A percentile compares a stretch with the other conserved stretches of the same genome.
Evolutionary conservation across 2,113 vertebrate species (phyloP).

Genomic region (Pygoscelis adeliae): DNA sequence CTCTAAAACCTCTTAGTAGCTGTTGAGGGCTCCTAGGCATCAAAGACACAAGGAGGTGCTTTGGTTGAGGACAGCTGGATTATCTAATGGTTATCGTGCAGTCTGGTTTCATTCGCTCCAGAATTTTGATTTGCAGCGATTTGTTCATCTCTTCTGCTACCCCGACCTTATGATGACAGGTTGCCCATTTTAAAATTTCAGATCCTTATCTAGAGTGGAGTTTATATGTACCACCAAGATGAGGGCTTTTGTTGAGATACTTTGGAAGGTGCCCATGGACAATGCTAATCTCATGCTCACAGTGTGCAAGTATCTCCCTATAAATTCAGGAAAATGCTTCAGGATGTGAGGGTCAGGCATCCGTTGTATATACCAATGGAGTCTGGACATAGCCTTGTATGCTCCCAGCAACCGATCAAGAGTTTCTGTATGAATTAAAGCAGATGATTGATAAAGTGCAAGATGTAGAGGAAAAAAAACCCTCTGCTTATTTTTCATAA

Average conservation of each 20-base stretch:
- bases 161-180: not conserved
- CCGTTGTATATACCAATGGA: fast-evolving
- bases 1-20: not conserved
- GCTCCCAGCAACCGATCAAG: not conserved
- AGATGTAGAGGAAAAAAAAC: not conserved
- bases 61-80: not conserved
- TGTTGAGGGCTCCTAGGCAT: not conserved
- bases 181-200: not conserved
- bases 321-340: not conserved
- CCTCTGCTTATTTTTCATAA: conserved; percentile 16
- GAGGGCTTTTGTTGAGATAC: not conserved
- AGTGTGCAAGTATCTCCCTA: not conserved
- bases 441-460: not conserved
- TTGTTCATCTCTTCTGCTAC: not conserved
- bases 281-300: not conserved
- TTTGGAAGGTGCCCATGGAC: not conserved
- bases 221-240: not conserved
- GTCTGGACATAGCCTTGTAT: not conserved
- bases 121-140: not conserved
- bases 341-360: not conserved
- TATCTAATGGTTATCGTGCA: not conserved
- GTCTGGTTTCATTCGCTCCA: not conserved
- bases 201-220: not conserved
- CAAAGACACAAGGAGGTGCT: not conserved
- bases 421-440: not conserved